Evolutionary conservation across 2,113 vertebrate genomes (phyloP), one percentile per base, ranked within the genome.

Genomic region (Malurus melanocephalus): DNA sequence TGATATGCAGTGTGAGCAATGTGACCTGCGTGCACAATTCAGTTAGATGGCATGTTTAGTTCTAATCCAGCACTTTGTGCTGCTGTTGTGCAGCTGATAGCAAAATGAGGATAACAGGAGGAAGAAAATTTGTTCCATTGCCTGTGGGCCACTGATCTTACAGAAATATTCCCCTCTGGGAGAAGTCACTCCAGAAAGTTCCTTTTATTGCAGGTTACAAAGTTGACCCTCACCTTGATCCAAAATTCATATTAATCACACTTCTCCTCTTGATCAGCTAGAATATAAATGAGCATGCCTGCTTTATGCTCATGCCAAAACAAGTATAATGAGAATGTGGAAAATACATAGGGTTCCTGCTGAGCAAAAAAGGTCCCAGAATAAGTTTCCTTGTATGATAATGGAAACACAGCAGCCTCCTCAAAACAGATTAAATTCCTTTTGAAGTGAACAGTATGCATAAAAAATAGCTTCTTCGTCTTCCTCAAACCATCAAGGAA

Each of bases 401-500:
- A 90, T 55, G 56, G 80, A 81, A 92, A 87, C 66, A 69, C 69
- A 80, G 77, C 19, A 57, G 55, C 52, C 42, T 90, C 77, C 86
- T 94, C 42, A 80, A 86, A 92, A 93, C 21, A 57, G 66, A 95
- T 90, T 90, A 81, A 91, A 92, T 84, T 91, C 67, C 55, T 66
- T 96, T 92, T 94, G 80, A 94, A 90, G 80, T 13, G 16, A 94
- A 88, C 66, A 81, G 88, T 59, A 88, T 88, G 80, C 57, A 94
- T 93, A 90, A 89, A 79, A 91, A 94, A 68, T 6, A 93, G 83
- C 26, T 88, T 62, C 40, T 92, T 92, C 4, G 0, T 76, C 42
- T 69, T 84, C 46, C 48, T 45, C 46, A 90, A 90, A 76, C n/a
- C 57, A 75, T 55, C 53, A 81, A 68, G 69, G 73, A 91, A 81